Conservation (phyloP, 2,113 vertebrate genomes). For the Parus major region DNA sequence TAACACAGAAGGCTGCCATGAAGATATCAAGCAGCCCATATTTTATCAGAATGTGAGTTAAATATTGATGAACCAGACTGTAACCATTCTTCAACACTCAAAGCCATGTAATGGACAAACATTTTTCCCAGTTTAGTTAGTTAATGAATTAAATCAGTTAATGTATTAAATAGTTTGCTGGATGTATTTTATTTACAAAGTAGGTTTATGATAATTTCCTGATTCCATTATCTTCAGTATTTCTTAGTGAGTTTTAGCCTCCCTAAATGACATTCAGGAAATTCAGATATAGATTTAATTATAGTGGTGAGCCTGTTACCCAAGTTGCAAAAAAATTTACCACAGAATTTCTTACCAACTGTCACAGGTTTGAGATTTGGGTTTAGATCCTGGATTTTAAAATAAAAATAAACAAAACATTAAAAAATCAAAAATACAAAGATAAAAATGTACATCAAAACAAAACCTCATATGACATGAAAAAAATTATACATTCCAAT, state of each 20-base stretch:
- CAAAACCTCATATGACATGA: background rate
- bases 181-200: background rate
- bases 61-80: background rate
- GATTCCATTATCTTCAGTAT: background rate
- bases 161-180: background rate
- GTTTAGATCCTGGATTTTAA: background rate
- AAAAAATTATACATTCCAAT: background rate
- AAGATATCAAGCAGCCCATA: background rate
- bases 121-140: background rate
- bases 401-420: background rate
- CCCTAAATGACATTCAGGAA: background rate
- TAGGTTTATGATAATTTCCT: background rate
- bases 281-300: background rate
- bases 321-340: background rate
- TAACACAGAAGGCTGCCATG: background rate
- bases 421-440: background rate
- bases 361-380: background rate
- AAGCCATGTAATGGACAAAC: background rate
- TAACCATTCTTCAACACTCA: background rate
- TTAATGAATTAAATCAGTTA: background rate
- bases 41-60: background rate
- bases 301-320: background rate
- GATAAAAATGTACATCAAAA: background rate
- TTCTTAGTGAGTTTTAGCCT: background rate
- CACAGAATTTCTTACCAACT: background rate